These are phyloP conservation scores for Aplochiton taeniatus DNA, from an alignment of 2,797 vertebrate species.

Conservation along the genomic window DNA sequence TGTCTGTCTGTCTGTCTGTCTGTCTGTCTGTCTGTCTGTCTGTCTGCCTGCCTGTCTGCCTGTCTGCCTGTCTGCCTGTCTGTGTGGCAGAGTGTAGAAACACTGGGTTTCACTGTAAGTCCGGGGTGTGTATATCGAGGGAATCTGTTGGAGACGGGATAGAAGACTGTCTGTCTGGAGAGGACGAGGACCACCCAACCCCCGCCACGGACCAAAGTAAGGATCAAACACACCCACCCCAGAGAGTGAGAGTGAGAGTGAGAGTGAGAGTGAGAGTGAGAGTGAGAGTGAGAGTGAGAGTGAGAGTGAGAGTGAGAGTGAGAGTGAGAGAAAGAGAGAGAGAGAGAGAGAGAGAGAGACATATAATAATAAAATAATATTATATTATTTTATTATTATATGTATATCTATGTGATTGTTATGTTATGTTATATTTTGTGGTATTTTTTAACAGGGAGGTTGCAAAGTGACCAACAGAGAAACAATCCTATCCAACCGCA, in stretches of 20 bases:
- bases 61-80: slow-evolving; percentile 10
- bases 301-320: too few species aligned
- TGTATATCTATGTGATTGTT: too few species aligned
- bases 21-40: not conserved
- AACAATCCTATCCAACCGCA: too few species aligned
- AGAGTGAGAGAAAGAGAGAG: too few species aligned
- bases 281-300: too few species aligned
- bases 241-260: not conserved
- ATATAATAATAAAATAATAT: too few species aligned
- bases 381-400: too few species aligned
- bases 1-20: not conserved
- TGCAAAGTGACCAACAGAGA: too few species aligned
- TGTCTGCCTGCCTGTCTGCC: not conserved
- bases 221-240: not conserved
- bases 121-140: slow-evolving; percentile 80
- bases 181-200: slow-evolving; percentile 72
- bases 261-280: too few species aligned
- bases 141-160: slow-evolving; percentile 66
- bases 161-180: slow-evolving; percentile 85
- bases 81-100: slow-evolving; percentile 74
- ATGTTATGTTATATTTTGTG: too few species aligned
- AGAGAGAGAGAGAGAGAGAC: too few species aligned
- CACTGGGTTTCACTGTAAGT: slow-evolving; percentile 74
- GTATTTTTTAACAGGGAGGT: too few species aligned
- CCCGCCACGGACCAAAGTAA: not conserved